Evolutionary conservation across 2,113 vertebrate species (phyloP).

Genomic region (Pachyramphus minor): DNA sequence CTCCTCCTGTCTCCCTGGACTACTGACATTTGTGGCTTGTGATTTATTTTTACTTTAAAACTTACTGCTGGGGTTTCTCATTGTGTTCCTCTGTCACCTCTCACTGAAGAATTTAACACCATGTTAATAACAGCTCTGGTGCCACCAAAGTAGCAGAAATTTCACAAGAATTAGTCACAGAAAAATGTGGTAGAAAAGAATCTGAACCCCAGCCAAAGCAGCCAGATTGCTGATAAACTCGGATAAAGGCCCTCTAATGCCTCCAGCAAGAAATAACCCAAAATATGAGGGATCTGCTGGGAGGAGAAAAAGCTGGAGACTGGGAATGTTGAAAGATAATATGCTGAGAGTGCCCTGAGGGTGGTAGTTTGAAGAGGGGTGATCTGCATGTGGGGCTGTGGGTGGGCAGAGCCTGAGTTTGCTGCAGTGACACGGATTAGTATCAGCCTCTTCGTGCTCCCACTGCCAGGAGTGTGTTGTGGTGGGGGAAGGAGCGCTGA

Average conservation of each 20-base stretch:
- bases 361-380: background rate
- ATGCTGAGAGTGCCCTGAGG: background rate
- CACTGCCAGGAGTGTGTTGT: background rate
- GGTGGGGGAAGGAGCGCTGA: background rate
- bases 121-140: background rate
- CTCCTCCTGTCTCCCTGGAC: background rate
- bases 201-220: background rate
- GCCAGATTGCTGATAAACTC: background rate
- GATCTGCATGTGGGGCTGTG: background rate
- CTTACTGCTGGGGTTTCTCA: background rate
- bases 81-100: background rate
- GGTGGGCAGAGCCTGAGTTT: background rate
- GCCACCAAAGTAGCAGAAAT: background rate
- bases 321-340: background rate
- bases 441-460: background rate
- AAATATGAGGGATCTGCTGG: background rate
- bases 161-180: background rate
- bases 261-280: conserved; percentile 23
- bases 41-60: conserved; percentile 20
- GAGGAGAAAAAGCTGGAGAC: background rate
- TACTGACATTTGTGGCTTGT: background rate
- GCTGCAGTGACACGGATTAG: background rate
- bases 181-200: background rate
- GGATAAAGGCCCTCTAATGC: background rate
- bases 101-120: background rate